These are phyloP conservation scores for Grus americana DNA, from an alignment of 2,113 vertebrate genomes.

Conservation along the genomic window DNA sequence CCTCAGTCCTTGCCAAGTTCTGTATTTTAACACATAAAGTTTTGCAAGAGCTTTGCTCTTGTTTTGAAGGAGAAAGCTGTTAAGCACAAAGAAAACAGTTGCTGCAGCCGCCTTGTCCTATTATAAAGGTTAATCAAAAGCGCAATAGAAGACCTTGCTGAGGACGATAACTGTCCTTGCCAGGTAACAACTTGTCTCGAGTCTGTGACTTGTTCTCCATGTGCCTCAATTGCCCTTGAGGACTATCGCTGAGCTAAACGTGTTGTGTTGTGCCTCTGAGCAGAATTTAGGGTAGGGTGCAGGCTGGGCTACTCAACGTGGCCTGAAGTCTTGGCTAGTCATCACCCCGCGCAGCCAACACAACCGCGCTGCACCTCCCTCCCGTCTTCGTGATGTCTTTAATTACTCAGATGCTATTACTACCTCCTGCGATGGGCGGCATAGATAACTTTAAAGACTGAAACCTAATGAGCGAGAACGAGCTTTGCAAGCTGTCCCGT, in stretches of 20 bases:
- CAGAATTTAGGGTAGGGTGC: neutral
- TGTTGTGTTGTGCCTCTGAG: neutral
- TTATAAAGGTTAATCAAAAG: neutral
- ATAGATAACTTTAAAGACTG: neutral
- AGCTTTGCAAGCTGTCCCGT: too few species aligned
- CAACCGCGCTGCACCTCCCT: neutral
- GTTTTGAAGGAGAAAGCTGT: neutral
- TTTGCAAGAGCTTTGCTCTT: neutral
- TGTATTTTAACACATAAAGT: rapidly evolving
- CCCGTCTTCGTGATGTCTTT: neutral
- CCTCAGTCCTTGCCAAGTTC: neutral
- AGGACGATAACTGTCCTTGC: neutral
- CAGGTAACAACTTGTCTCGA: rapidly evolving
- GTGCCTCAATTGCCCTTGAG: neutral
- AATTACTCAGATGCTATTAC: neutral
- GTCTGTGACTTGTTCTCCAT: rapidly evolving
- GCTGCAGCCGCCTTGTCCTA: neutral
- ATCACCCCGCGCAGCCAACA: neutral
- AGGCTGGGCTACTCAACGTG: neutral
- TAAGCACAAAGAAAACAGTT: neutral
- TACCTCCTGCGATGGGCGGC: neutral
- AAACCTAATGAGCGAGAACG: neutral
- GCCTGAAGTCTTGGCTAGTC: neutral
- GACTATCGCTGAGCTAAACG: rapidly evolving
- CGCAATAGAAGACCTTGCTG: rapidly evolving